Base-by-base conservation (phyloP, 2,888 invertebrate genomes). In the Adelphocoris suturalis region DNA sequence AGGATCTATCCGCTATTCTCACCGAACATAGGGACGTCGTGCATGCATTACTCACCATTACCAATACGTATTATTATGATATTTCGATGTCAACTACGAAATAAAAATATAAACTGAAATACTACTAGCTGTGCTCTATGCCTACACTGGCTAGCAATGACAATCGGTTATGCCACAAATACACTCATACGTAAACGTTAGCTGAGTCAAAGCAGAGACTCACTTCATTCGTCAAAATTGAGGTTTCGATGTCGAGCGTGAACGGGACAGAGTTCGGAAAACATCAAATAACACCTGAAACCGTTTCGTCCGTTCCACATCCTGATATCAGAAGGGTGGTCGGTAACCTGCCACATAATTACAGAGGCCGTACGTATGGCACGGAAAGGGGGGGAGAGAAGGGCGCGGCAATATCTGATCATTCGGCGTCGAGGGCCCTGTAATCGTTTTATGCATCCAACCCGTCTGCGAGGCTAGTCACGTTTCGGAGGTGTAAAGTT, bases 401-500 rank as follows among this genome's bases (percentile, higher is more conserved):
- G 27, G 11, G 27, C 37, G 23, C 2, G 23, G 19, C 68, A 23
- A 68, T 68, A 68, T 68, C 68, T 23, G 68, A 68, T 68, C 68
- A 57, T 57, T 57, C 23, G 68, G 23, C 23, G 19, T 12, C 23
- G 27, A 23, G 68, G 68, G 23, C 9, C 68, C 23, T 23, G 11
- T 68, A 68, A 68, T 68, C 23, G 68, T 27, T 68, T 68, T 19
- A 68, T 68, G 68, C 68, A 23, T 19, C 68, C 68, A 68, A 68
- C 68, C 19, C 68, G 23, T 68, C 68, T 68, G 68, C 9, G 68
- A 23, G 68, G 12, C 68, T 27, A 68, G 68, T 68, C 68, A 68
- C 68, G 68, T 68, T 68, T 23, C 57, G 19, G 68, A 68, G 68
- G 68, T 68, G 68, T 68, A 68, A 68, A 68, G 68, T 68, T 68